Evolutionary conservation across 2,888 invertebrate species (phyloP).

Genomic region (Ormyrus rosae): DNA sequence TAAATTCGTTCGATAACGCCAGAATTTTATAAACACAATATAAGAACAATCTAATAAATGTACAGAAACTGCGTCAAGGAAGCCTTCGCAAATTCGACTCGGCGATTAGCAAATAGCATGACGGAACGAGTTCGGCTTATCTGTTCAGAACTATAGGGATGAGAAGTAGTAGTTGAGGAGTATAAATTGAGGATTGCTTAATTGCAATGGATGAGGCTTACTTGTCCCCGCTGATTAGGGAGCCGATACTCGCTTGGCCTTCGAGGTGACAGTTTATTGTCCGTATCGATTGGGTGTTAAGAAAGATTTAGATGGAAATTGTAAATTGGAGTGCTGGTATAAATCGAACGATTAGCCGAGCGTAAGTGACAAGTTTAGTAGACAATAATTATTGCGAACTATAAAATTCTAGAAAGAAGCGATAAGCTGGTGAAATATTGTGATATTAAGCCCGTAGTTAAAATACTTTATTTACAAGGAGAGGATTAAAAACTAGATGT

Average conservation of each 20-base stretch:
- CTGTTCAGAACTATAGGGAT: not conserved
- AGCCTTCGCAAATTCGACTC: conserved; percentile 11
- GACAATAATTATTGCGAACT: too few relatives aligned
- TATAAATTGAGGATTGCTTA: conserved; percentile 34
- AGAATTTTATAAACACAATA: not conserved
- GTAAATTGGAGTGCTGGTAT: not conserved
- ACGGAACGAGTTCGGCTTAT: conserved; percentile 24
- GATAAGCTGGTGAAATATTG: too few relatives aligned
- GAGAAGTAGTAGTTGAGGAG: not conserved
- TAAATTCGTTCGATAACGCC: too few relatives aligned
- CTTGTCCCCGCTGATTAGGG: conserved; percentile 10
- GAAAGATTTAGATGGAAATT: conserved; percentile 10
- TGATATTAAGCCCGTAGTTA: too few relatives aligned
- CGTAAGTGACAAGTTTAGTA: too few relatives aligned
- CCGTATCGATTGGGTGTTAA: conserved; percentile 26
- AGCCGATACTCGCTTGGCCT: not conserved
- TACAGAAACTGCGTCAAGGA: not conserved
- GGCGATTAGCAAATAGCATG: conserved; percentile 28
- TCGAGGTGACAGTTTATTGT: conserved; percentile 13
- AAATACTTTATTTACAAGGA: too few relatives aligned
- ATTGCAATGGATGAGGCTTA: conserved; percentile 44
- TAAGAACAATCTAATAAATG: not conserved
- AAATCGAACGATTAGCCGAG: not conserved
- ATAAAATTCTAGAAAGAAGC: too few relatives aligned
- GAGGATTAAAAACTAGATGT: too few relatives aligned